Evolutionary conservation across 2,113 vertebrate genomes (phyloP), one percentile per base, ranked within the genome.

Genomic region (Phyllopteryx taeniolatus): DNA sequence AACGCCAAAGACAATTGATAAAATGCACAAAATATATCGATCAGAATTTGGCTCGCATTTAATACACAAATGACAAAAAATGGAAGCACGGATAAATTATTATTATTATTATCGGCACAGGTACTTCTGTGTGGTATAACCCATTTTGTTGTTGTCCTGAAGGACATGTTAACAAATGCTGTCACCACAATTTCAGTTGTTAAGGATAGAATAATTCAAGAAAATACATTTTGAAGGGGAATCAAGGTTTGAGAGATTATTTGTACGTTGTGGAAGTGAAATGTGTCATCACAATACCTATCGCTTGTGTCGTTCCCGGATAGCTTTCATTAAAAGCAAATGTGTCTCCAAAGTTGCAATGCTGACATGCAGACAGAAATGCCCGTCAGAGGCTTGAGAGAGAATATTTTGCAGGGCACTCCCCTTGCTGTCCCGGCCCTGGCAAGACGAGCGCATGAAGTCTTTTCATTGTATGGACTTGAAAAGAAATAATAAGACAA

Each of bases 401-500:
- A 78, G 85, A 89, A 87, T 84, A 83, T 87, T 88, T 88, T 78
- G 76, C 87, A 78, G 81, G 83, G 82, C 85, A 89, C 77, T 86
- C 80, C 75, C 90, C 74, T 79, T 76, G 77, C 87, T 83, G 80
- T 90, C 86, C 86, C 73, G 62, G 71, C 84, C 70, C 70, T 72
- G 68, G 59, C 62, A 78, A 78, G 64, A 84, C 72, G 80, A 83
- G 87, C 71, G 80, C 80, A 73, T 59, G 73, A 79, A 83, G 80
- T 76, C 87, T 89, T 90, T 90, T 88, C 79, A 88, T 87, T 91
- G 86, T 90, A 84, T 84, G 63, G 71, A 86, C 81, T 87, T 91
- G 85, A 91, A 92, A 91, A 89, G 85, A 91, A 91, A 92, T 92
- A 92, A 93, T 93, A 92, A 93, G 89, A 90, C 85, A 79, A 88